Evolutionary conservation across 2,888 invertebrate genomes (phyloP).

Genomic region (Drosophila fulvimacula): DNA sequence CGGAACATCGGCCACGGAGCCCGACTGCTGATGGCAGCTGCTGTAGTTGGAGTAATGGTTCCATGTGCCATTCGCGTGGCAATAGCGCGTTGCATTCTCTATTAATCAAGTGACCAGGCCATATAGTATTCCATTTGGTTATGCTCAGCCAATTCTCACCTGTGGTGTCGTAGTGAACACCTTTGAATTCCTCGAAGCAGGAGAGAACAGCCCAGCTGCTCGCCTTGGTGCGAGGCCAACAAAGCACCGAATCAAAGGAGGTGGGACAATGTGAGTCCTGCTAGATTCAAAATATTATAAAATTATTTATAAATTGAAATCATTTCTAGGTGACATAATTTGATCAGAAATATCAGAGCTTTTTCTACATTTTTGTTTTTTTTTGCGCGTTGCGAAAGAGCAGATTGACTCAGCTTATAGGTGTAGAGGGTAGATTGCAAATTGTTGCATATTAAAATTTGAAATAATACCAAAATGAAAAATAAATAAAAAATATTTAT

Average conservation of each 20-base stretch:
- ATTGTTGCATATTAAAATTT: too few species aligned
- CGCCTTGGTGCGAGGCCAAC: slow-evolving; percentile 92
- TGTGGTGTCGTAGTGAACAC: slow-evolving; percentile 91
- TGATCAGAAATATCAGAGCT: neutral
- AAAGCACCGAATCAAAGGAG: slow-evolving; percentile 91
- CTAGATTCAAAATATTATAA: neutral
- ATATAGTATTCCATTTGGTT: neutral
- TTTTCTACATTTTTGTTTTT: neutral
- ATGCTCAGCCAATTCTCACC: slow-evolving; percentile 87
- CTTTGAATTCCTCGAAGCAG: slow-evolving; percentile 92
- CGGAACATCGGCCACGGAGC: slow-evolving; percentile 86
- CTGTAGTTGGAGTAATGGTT: slow-evolving; percentile 91
- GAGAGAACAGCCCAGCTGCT: slow-evolving; percentile 89
- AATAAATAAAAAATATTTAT: too few species aligned
- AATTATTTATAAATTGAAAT: neutral
- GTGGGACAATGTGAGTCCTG: slow-evolving; percentile 86
- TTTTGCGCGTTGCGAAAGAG: neutral
- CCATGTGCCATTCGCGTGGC: slow-evolving; percentile 92
- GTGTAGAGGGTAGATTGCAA: too few species aligned
- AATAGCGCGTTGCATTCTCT: slow-evolving; percentile 94
- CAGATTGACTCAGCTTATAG: neutral
- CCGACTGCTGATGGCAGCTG: slow-evolving; percentile 87
- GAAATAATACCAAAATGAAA: too few species aligned
- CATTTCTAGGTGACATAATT: neutral
- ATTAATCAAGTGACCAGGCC: slow-evolving; percentile 77